phyloP scores from a whole-genome alignment of 1,140 invertebrate genomes.

The Tetranychus cinnabarinus region DNA sequence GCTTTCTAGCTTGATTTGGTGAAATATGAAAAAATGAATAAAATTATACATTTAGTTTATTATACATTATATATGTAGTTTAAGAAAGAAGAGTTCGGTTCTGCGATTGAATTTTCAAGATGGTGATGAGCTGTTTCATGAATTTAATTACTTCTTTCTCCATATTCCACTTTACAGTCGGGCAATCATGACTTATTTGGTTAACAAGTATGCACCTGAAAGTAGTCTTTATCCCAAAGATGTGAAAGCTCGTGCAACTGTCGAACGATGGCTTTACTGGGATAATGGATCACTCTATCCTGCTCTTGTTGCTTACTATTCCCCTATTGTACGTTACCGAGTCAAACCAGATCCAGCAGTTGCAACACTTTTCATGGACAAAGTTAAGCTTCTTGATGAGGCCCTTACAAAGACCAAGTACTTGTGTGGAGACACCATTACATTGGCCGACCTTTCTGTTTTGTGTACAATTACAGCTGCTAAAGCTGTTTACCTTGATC shows the following conservation, averaged over 20 bases:
- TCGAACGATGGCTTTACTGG: slow-evolving; percentile 18
- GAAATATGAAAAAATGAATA: too few relatives aligned
- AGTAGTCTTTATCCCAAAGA: slow-evolving; percentile 17
- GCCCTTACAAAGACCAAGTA: slow-evolving; percentile 17
- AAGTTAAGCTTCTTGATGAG: neutral
- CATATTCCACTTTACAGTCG: slow-evolving; percentile 9
- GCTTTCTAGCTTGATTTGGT: too few relatives aligned
- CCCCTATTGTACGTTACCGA: neutral
- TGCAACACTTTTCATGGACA: neutral
- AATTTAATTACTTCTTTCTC: too few relatives aligned
- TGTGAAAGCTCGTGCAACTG: slow-evolving; percentile 16
- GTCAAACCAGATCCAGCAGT: neutral
- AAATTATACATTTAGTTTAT: too few relatives aligned
- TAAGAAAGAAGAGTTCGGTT: too few relatives aligned
- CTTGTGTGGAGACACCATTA: slow-evolving; percentile 27
- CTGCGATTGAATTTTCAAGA: too few relatives aligned
- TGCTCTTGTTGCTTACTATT: slow-evolving; percentile 3
- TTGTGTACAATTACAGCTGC: slow-evolving; percentile 13
- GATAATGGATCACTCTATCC: slow-evolving; percentile 19
- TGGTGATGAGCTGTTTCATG: too few relatives aligned
- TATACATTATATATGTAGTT: too few relatives aligned
- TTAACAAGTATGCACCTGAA: slow-evolving; percentile 16
- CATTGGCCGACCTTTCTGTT: slow-evolving; percentile 34
- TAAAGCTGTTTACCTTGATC: neutral
- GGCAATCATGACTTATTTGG: slow-evolving; percentile 18